A percentile compares a stretch with the other conserved stretches of the same genome.
phyloP scores from a whole-genome alignment of 2,888 invertebrate genomes.

The Folsomia candida region DNA sequence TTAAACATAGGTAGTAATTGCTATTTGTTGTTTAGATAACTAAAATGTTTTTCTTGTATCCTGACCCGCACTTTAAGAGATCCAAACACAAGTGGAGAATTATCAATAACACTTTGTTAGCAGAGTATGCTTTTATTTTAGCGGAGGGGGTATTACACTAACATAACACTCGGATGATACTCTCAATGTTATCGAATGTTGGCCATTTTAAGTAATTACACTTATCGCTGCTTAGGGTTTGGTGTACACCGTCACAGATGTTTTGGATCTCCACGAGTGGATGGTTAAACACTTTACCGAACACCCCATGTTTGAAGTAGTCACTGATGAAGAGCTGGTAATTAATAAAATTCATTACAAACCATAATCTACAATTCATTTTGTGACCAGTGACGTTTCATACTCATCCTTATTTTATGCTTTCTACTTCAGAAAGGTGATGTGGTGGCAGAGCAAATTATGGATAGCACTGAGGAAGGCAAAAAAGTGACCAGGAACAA shows the following conservation, averaged over 20 bases:
- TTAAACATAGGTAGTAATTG: not conserved
- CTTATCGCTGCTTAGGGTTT: slow-evolving; percentile 63
- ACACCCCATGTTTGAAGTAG: slow-evolving; percentile 82
- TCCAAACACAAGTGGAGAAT: slow-evolving; percentile 99
- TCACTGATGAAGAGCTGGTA: slow-evolving; percentile 75
- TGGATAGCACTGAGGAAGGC: slow-evolving; percentile 94
- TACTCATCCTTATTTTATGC: not conserved
- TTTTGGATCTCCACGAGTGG: slow-evolving; percentile 94
- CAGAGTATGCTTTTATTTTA: slow-evolving; percentile 95
- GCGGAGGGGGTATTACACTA: slow-evolving; percentile 65
- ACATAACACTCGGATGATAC: not conserved
- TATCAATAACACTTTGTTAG: slow-evolving; percentile 84
- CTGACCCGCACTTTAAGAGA: slow-evolving; percentile 98
- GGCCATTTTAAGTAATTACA: slow-evolving; percentile 2
- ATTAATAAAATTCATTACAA: slow-evolving; percentile 49
- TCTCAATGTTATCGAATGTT: not conserved
- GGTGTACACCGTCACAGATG: slow-evolving; percentile 97
- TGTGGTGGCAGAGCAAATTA: slow-evolving; percentile 82
- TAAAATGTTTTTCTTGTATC: slow-evolving; percentile 98
- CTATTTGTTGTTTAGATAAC: slow-evolving; percentile 65
- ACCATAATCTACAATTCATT: not conserved
- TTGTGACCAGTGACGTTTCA: slow-evolving; percentile 10
- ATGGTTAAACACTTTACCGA: slow-evolving; percentile 87
- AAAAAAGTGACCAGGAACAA: slow-evolving; percentile 94
- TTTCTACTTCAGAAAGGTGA: slow-evolving; percentile 66